phyloP scores from a whole-genome alignment of 1,140 invertebrate genomes.

The Calliphora vicina region DNA sequence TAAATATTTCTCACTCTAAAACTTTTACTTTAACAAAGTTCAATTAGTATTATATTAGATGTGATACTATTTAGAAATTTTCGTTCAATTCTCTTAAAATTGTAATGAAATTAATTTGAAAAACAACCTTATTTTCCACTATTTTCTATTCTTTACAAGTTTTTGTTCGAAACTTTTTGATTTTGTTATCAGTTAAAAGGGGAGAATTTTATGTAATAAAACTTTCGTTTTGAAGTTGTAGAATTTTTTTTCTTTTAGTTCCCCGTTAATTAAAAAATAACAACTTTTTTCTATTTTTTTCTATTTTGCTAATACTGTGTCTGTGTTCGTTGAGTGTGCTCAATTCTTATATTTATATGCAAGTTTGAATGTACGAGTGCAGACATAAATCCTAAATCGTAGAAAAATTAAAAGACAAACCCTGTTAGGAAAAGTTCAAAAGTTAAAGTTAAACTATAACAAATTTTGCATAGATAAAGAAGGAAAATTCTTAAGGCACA shows the following conservation, averaged over 20 bases:
- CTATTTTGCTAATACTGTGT: neutral
- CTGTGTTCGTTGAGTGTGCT: too few relatives aligned
- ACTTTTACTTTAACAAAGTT: neutral
- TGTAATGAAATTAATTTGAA: too few relatives aligned
- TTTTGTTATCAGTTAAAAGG: neutral
- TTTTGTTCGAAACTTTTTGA: neutral
- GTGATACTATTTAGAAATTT: neutral
- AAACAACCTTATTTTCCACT: neutral
- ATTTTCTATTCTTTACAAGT: neutral
- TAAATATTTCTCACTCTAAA: neutral
- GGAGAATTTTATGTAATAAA: neutral
- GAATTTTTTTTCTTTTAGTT: neutral
- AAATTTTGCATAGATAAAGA: neutral
- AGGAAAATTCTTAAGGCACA: too few relatives aligned
- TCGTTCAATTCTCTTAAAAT: neutral
- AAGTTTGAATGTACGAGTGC: too few relatives aligned
- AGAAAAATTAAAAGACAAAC: neutral
- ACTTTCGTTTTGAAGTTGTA: neutral
- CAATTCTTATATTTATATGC: too few relatives aligned
- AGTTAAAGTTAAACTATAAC: neutral
- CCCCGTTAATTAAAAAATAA: neutral
- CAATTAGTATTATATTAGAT: neutral
- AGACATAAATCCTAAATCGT: neutral
- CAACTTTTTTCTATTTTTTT: neutral
- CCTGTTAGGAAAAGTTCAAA: neutral